Evolutionary conservation across 2,888 invertebrate species (phyloP), one percentile per base, ranked within the genome.

Genomic region (Nephrocerus scutellatus): DNA sequence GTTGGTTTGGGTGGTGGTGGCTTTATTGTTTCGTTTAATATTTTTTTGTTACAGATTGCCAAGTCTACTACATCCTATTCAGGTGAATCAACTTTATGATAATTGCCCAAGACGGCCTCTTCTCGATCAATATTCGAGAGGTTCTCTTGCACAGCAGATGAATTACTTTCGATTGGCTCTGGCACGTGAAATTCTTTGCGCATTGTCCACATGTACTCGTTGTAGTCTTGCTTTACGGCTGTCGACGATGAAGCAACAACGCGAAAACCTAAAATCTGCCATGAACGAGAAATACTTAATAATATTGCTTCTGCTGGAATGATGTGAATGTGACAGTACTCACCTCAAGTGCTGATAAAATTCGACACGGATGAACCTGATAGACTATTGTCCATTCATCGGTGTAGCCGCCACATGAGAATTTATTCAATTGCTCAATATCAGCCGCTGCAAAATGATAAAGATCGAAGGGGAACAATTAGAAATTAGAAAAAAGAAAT

Each of bases 141-240:
- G 57, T 77, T 77, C 50, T 77, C 77, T 56, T 75, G 74, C 45
- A 77, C 77, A 43, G 77, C 73, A 55, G 73, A 68, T 38, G 76
- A 60, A 44, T 65, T 63, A 15, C 57, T 49, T 50, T 66, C 59
- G 42, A 63, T 51, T 62, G 87, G 87, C 65, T 89, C 88, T 38
- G 86, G 87, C 42, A 62, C 63, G 34, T 59, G 74, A 65, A 88
- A 88, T 55, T 88, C 87, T 66, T 85, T 86, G 73, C 87, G 80
- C 84, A 89, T 85, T 69, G 89, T 90, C 89, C 89, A 89, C 84
- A 88, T 87, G 57, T 88, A 88, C 63, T 89, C 88, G 74, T 86
- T 86, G 62, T 86, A 85, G 63, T 87, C 86, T 68, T 86, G 86
- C 66, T 86, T 86, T 16, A 87, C 84, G 46, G 84, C 81, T 36